phyloP scores from a whole-genome alignment of 1,140 invertebrate genomes.

The Drosophila suzukii region DNA sequence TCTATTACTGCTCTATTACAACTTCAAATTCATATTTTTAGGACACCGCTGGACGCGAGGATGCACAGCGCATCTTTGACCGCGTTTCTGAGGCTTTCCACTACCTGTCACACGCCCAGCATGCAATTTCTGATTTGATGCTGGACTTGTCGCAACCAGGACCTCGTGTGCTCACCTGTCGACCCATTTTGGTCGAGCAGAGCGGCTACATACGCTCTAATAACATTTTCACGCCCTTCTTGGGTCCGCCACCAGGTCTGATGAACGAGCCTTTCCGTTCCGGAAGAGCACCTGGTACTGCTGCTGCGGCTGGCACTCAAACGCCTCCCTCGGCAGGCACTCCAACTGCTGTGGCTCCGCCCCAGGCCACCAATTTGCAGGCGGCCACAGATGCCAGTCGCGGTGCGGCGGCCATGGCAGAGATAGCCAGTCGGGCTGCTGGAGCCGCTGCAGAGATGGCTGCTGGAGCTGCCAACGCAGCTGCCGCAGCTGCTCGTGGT shows the following conservation, averaged over 20 bases:
- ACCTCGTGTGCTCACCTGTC: slow-evolving; percentile 89
- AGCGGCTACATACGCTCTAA: slow-evolving; percentile 85
- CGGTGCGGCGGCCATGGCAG: slow-evolving; percentile 8
- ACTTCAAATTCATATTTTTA: slow-evolving; percentile 49
- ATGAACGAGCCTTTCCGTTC: slow-evolving; percentile 18
- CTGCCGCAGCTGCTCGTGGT: slow-evolving; percentile 61
- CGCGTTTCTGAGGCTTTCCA: slow-evolving; percentile 92
- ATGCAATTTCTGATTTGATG: slow-evolving; percentile 94
- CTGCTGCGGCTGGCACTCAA: slow-evolving; percentile 4
- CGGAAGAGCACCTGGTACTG: background rate
- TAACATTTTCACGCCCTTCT: slow-evolving; percentile 70
- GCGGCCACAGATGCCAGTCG: background rate
- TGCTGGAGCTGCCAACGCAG: slow-evolving; percentile 34
- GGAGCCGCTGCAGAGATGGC: slow-evolving; percentile 26
- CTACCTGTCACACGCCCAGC: slow-evolving; percentile 93
- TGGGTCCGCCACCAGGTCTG: slow-evolving; percentile 13
- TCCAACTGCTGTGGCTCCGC: background rate
- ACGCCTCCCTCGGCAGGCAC: background rate
- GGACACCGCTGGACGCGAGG: slow-evolving; percentile 84
- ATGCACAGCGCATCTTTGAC: slow-evolving; percentile 88
- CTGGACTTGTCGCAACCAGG: slow-evolving; percentile 89
- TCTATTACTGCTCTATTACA: background rate
- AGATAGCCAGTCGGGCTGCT: slow-evolving; percentile 21
- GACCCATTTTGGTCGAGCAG: slow-evolving; percentile 90
- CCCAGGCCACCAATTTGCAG: slow-evolving; percentile 8